Base-by-base conservation (phyloP, 2,113 vertebrate genomes). In the Vanacampus margaritifer region DNA sequence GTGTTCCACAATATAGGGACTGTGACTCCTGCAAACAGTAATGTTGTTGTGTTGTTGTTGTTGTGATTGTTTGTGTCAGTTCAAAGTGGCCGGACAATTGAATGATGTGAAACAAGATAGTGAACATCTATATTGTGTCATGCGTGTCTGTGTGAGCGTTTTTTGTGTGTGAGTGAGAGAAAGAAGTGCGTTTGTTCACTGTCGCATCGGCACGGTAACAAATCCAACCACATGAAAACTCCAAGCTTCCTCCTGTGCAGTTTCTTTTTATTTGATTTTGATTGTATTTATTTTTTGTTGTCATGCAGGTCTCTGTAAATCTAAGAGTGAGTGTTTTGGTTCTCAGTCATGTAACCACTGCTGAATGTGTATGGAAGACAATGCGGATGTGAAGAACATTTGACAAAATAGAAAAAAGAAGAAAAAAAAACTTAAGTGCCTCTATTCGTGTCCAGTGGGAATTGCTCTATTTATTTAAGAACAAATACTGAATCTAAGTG, bases 391-490 rank as follows among this genome's bases (percentile, higher is more conserved):
- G 80, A 84, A 86, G 89, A 85, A 67, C 74, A 64, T 81, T 79
- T 82, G 85, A 87, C 81, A 82, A 81, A 81, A 83, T 74, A 70
- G 60, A 64, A 68, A 88, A 69, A 88, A 68, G 67, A 88, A 66
- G 19, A 50, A 75, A 76, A 75, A 58, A 71, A 85, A 88, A 84
- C 84, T 89, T 77, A 93, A 93, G 92, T 93, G 92, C 92, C 92
- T 93, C 84, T 88, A 84, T 84, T 87, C 75, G 83, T 86, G 91
- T 91, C 89, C 82, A 73, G 83, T 89, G 88, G 84, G 87, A 91
- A 89, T 88, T 91, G 86, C 89, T 91, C 89, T 91, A 91, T 88
- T 89, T 91, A 91, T 91, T 91, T 90, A 88, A 88, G 86, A 90
- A 90, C 78, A 87, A 87, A 90, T 81, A 90, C 87, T 89, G 87